These are phyloP conservation scores for Odontocolon sp. DNA, from an alignment of 2,888 invertebrate genomes.

Conservation along the genomic window DNA sequence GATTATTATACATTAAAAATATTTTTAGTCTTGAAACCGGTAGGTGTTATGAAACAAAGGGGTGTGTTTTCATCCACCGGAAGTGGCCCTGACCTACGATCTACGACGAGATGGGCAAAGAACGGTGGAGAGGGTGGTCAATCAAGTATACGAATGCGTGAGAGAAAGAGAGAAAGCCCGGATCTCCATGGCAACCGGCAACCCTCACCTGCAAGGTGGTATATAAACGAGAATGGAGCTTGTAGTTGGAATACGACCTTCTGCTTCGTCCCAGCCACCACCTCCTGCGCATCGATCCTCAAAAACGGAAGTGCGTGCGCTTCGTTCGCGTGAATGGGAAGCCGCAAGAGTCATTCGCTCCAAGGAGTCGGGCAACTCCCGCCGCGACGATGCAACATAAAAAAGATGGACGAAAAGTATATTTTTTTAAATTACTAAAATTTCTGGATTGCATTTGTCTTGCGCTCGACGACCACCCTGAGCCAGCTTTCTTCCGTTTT, in stretches of 20 bases:
- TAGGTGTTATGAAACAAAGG: neutral
- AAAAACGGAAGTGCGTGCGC: conserved; percentile 42
- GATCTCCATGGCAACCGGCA: conserved; percentile 52
- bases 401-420: no score
- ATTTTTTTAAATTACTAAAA: no score
- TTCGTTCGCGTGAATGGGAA: conserved; percentile 26
- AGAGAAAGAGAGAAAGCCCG: conserved; percentile 26
- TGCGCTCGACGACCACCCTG: no score
- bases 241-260: conserved; percentile 41
- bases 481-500: no score
- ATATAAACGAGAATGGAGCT: conserved; percentile 17
- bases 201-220: conserved; percentile 51
- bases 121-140: neutral
- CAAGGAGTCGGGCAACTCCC: conserved; percentile 4
- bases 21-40: no score
- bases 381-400: no score
- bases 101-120: neutral
- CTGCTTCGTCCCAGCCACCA: neutral
- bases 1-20: no score
- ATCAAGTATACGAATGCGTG: conserved; percentile 35
- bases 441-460: no score
- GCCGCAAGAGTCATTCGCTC: conserved; percentile 9
- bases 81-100: conserved; percentile 7
- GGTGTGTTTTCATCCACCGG: neutral
- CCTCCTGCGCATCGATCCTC: conserved; percentile 34